A percentile compares a stretch with the other conserved stretches of the same genome.
Conservation (phyloP, 2,888 invertebrate genomes). For the Gortyna flavago region DNA sequence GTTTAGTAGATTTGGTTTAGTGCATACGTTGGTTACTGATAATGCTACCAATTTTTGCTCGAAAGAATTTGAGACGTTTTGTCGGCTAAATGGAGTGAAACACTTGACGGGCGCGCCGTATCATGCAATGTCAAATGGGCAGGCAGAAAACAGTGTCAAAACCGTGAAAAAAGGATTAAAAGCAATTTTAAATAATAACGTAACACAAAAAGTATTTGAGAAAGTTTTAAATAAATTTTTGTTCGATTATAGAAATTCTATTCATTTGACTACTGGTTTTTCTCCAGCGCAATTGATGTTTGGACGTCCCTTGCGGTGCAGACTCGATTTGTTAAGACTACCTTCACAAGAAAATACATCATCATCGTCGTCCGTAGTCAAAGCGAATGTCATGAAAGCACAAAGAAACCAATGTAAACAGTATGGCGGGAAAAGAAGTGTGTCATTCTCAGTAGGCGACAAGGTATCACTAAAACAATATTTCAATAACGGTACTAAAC, state of each 20-base stretch:
- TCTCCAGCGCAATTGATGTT: too few species aligned
- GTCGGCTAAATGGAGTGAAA: not conserved
- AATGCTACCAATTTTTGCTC: too few species aligned
- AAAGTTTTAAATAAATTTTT: too few species aligned
- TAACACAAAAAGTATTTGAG: too few species aligned
- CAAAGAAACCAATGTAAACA: not conserved
- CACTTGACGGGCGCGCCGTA: constrained; percentile 2
- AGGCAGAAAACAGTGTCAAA: constrained; percentile 3
- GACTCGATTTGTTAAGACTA: too few species aligned
- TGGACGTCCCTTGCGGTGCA: too few species aligned
- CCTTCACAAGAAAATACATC: not conserved
- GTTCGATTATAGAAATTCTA: too few species aligned
- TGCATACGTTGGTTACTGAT: too few species aligned
- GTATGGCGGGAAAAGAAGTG: not conserved
- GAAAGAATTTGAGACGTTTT: not conserved
- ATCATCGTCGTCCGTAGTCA: not conserved
- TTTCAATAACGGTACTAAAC: not conserved
- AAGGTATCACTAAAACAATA: not conserved
- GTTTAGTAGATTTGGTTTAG: too few species aligned
- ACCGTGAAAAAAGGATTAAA: too few species aligned
- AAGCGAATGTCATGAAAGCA: not conserved
- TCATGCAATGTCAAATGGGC: not conserved
- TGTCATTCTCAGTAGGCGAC: not conserved
- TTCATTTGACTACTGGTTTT: too few species aligned
- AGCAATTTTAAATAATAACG: too few species aligned